These are phyloP conservation scores for Bostrychus sinensis DNA, from an alignment of 2,113 vertebrate genomes.

Conservation along the genomic window DNA sequence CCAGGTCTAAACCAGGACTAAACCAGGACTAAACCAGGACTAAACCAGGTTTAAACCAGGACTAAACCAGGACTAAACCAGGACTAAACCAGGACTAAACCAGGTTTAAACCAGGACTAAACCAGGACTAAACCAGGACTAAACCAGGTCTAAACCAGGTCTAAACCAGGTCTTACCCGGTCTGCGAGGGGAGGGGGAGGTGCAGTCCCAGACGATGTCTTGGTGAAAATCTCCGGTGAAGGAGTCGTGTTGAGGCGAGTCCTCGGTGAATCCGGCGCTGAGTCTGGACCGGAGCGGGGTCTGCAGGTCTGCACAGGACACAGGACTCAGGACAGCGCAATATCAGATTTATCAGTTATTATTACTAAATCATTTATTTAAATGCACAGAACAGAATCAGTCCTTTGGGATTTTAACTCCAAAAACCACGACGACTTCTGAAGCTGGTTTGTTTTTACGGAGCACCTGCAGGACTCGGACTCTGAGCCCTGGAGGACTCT, in stretches of 20 bases:
- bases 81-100: neutral
- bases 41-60: neutral
- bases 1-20: neutral
- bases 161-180: slow-evolving; percentile 41
- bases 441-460: too few species aligned
- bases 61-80: neutral
- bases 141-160: neutral
- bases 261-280: slow-evolving; percentile 15
- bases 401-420: too few species aligned
- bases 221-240: slow-evolving; percentile 58
- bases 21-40: neutral
- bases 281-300: slow-evolving; percentile 48
- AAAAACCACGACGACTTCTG: too few species aligned
- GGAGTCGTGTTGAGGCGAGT: slow-evolving; percentile 74
- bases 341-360: too few species aligned
- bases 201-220: slow-evolving; percentile 81
- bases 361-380: too few species aligned
- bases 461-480: too few species aligned
- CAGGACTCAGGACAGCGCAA: neutral
- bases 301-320: slow-evolving; percentile 63
- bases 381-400: too few species aligned
- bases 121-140: neutral
- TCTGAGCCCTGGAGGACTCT: too few species aligned
- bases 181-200: slow-evolving; percentile 66
- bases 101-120: neutral